Evolutionary conservation across 2,888 invertebrate genomes (phyloP), one percentile per base, ranked within the genome.

Genomic region (Palloptera scutellata): DNA sequence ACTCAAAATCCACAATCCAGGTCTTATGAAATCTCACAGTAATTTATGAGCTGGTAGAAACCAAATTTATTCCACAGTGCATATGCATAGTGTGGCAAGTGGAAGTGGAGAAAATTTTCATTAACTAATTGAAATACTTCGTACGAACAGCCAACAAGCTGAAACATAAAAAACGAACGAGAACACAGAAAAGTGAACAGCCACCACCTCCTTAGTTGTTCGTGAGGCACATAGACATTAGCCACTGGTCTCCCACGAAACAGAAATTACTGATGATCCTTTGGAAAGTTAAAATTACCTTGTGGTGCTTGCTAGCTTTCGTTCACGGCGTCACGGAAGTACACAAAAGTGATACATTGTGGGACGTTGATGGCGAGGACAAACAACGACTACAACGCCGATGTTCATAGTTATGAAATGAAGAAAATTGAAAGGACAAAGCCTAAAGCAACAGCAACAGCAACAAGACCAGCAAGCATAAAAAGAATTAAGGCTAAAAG

Each of bases 121-220:
- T 81, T 81, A 81, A 82, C 82, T 81, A 81, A 81, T 81, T 81
- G 82, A 82, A 80, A 65, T 66, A 59, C 58, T 67, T 30, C 30
- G 30, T 30, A 30, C 30, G 3, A 30, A 30, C 30, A 2, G 30
- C 30, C 30, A 63, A 57, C 63, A 61, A 58, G 65, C 48, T 15
- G 59, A 59, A 54, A 60, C 48, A 40, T 51, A 42, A 15, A 13
- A 54, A 42, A 51, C 8, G 53, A 42, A 51, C 8, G 53, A 61
- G 61, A 17, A 52, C 13, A 40, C 15, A 53, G 52, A 30, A 30
- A 30, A 30, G 30, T 30, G n/a, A n/a, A n/a, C n/a, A n/a, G n/a
- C n/a, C n/a, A n/a, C n/a, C n/a, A n/a, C n/a, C n/a, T n/a, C n/a
- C n/a, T n/a, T n/a, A n/a, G n/a, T n/a, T n/a, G n/a, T n/a, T n/a